A percentile compares a stretch with the other conserved stretches of the same genome.
Evolutionary conservation across 2,888 invertebrate species (phyloP).

Genomic region (Smittia aterrima): DNA sequence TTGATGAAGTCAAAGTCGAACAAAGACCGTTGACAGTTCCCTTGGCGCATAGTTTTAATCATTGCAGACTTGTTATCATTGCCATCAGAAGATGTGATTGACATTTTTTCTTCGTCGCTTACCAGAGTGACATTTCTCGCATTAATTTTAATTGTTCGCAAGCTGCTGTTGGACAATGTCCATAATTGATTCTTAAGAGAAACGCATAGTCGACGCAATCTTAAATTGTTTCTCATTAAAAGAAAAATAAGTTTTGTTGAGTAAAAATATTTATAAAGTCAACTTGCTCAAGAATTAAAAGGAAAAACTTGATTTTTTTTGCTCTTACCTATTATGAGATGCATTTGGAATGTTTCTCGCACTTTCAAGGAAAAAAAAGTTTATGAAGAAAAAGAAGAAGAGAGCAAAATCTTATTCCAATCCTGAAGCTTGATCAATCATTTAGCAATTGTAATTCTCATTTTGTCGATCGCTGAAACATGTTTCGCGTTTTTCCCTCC

Average conservation of each 20-base stretch:
- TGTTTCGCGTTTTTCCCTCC: neutral
- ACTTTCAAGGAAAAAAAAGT: neutral
- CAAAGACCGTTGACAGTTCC: neutral
- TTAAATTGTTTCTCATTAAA: slow-evolving; percentile 27
- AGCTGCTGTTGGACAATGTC: neutral
- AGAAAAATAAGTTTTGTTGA: neutral
- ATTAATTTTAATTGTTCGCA: slow-evolving; percentile 23
- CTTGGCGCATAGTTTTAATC: neutral
- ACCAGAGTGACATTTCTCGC: neutral
- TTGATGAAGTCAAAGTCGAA: neutral
- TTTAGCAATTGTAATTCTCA: slow-evolving; percentile 15
- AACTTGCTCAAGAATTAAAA: neutral
- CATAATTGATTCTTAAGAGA: slow-evolving; percentile 13
- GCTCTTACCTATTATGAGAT: neutral
- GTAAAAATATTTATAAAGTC: neutral
- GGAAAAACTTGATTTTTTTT: neutral
- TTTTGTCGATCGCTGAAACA: neutral
- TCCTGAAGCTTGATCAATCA: slow-evolving; percentile 2
- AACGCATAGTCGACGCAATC: neutral
- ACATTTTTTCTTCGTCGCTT: neutral
- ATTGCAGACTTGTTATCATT: neutral
- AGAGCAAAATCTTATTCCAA: neutral
- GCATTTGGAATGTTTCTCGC: neutral
- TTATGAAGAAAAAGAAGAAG: neutral
- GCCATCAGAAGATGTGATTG: neutral